Conservation (phyloP, 2,113 vertebrate species). For the Oryzias woworae region DNA sequence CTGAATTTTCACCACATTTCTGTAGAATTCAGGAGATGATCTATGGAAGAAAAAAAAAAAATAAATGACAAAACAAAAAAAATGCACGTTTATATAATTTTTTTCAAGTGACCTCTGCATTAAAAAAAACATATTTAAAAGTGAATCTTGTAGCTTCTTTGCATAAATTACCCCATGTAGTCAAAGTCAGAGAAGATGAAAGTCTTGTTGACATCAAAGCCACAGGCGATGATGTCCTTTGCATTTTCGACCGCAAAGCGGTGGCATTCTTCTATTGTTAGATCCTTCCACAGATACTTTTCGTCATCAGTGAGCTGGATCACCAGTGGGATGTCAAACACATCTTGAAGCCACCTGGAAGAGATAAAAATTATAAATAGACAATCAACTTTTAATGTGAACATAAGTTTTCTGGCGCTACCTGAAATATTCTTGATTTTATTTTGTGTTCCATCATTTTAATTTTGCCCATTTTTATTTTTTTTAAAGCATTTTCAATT, state of each 20-base stretch:
- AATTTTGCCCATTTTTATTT: too few species aligned
- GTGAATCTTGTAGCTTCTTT: background rate
- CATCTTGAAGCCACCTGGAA: conserved; percentile 93
- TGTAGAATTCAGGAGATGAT: conserved; percentile 87
- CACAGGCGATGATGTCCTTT: conserved; percentile 96
- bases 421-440: too few species aligned
- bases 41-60: conserved; percentile 66
- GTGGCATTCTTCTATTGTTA: conserved; percentile 87
- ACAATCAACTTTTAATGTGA: background rate
- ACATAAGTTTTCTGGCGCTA: background rate
- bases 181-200: conserved; percentile 98
- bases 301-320: conserved; percentile 97
- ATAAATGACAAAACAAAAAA: background rate
- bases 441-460: too few species aligned
- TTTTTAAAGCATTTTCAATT: too few species aligned
- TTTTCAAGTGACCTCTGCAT: background rate
- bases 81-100: background rate
- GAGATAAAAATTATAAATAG: background rate
- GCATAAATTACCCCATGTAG: conserved; percentile 89
- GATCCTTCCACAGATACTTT: conserved; percentile 98
- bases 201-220: conserved; percentile 94
- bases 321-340: conserved; percentile 92
- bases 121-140: background rate
- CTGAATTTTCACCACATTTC: conserved; percentile 91
- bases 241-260: conserved; percentile 88